phyloP scores from a whole-genome alignment of 2,797 vertebrate genomes.

The Macropus fuliginosus region DNA sequence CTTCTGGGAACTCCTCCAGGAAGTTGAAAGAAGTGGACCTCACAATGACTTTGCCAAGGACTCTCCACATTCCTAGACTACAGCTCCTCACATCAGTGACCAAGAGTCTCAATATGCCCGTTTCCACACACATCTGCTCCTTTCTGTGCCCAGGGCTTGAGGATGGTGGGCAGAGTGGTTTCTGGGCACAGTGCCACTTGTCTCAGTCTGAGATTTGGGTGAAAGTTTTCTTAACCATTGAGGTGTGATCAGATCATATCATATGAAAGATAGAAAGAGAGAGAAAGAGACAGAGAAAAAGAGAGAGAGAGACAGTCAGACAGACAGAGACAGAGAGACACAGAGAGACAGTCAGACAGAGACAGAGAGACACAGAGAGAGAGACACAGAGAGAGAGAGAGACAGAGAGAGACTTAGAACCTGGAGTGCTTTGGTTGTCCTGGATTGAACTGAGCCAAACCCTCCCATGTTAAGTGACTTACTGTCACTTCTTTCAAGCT shows the following conservation, averaged over 20 bases:
- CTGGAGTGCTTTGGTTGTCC: background rate
- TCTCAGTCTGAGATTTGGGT: constrained; percentile 69
- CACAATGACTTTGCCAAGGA: background rate
- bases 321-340: no score
- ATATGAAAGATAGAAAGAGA: background rate
- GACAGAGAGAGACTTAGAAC: background rate
- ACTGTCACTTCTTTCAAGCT: background rate
- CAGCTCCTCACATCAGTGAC: background rate
- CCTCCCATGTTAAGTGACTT: background rate
- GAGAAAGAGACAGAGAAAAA: no score
- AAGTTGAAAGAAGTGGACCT: background rate
- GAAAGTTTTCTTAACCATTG: constrained; percentile 59
- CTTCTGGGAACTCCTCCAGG: constrained; percentile 57
- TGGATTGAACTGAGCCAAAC: background rate
- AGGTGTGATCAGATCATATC: constrained; percentile 15
- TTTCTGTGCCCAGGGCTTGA: constrained; percentile 65
- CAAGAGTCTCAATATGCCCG: constrained; percentile 34
- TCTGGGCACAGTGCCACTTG: constrained; percentile 63
- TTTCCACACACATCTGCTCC: constrained; percentile 72
- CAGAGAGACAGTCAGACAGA: background rate
- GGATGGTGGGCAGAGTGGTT: constrained; percentile 49
- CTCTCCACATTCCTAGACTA: constrained; percentile 7
- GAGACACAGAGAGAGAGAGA: background rate
- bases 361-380: background rate
- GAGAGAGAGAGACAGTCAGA: no score